phyloP scores from a whole-genome alignment of 2,113 vertebrate genomes.

The Corvus moneduloides region DNA sequence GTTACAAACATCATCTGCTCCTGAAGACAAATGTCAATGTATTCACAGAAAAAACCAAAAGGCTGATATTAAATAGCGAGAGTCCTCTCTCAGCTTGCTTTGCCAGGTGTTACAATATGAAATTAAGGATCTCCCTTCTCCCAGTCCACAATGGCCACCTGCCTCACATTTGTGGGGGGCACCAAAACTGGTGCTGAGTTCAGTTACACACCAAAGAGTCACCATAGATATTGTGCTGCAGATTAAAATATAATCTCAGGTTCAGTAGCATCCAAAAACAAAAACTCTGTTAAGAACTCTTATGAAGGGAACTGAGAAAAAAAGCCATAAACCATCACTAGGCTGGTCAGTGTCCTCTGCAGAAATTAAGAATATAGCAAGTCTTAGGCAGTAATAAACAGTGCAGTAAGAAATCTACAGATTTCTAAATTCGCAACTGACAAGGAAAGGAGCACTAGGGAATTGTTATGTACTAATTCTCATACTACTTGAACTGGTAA shows the following conservation, averaged over 20 bases:
- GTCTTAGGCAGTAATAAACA: background rate
- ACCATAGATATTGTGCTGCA: background rate
- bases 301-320: background rate
- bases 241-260: background rate
- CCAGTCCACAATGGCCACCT: background rate
- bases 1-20: background rate
- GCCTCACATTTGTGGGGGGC: background rate
- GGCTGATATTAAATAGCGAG: background rate
- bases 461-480: background rate
- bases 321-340: background rate
- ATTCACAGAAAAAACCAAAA: background rate
- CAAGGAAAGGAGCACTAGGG: background rate
- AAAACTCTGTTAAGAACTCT: background rate
- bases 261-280: background rate
- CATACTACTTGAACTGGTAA: background rate
- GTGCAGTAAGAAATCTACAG: background rate
- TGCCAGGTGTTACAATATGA: background rate
- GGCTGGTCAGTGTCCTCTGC: background rate
- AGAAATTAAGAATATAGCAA: background rate
- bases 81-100: background rate
- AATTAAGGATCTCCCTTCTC: background rate
- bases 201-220: background rate
- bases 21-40: background rate
- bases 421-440: background rate
- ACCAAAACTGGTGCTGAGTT: background rate